A percentile compares a stretch with the other conserved stretches of the same genome.
Evolutionary conservation across 2,797 vertebrate genomes (phyloP).

Genomic region (Enteromius treurensis): DNA sequence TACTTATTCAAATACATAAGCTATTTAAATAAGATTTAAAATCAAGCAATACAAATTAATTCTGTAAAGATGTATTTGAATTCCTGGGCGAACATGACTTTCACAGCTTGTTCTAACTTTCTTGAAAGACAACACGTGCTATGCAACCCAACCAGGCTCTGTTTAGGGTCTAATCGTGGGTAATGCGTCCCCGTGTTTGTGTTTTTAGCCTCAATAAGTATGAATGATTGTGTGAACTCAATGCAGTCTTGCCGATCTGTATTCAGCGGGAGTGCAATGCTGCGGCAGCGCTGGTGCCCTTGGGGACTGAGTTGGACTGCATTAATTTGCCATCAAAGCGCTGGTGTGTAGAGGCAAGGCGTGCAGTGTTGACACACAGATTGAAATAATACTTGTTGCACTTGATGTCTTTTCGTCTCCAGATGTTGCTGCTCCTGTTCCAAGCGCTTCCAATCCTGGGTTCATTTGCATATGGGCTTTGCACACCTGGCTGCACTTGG

Average conservation of each 20-base stretch:
- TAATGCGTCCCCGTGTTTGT: slow-evolving; percentile 16
- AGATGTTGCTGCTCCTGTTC: slow-evolving; percentile 90
- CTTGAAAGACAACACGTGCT: neutral
- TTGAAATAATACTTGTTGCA: slow-evolving; percentile 25
- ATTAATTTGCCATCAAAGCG: slow-evolving; percentile 61
- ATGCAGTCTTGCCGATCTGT: slow-evolving; percentile 44
- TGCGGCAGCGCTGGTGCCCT: slow-evolving; percentile 36
- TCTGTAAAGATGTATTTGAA: slow-evolving; percentile 65
- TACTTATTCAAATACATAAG: too few species aligned
- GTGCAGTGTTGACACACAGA: slow-evolving; percentile 32
- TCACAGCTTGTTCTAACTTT: slow-evolving; percentile 54
- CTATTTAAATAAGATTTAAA: slow-evolving; percentile 70
- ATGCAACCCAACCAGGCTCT: slow-evolving; percentile 24
- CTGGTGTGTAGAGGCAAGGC: slow-evolving; percentile 48
- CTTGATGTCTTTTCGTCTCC: slow-evolving; percentile 29
- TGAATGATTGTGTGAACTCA: slow-evolving; percentile 44
- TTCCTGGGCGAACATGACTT: slow-evolving; percentile 60
- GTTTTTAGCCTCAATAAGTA: slow-evolving; percentile 60
- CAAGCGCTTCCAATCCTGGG: slow-evolving; percentile 84
- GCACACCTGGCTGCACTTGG: slow-evolving; percentile 86
- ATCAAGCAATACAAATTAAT: slow-evolving; percentile 65
- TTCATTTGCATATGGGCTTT: slow-evolving; percentile 81
- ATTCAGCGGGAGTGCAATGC: slow-evolving; percentile 56
- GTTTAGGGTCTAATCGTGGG: neutral
- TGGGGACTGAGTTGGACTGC: slow-evolving; percentile 60